A percentile compares a stretch with the other conserved stretches of the same genome.
These are phyloP conservation scores for Lepilemur ruficaudatus DNA, from an alignment of 2,797 vertebrate species.

Conservation along the genomic window DNA sequence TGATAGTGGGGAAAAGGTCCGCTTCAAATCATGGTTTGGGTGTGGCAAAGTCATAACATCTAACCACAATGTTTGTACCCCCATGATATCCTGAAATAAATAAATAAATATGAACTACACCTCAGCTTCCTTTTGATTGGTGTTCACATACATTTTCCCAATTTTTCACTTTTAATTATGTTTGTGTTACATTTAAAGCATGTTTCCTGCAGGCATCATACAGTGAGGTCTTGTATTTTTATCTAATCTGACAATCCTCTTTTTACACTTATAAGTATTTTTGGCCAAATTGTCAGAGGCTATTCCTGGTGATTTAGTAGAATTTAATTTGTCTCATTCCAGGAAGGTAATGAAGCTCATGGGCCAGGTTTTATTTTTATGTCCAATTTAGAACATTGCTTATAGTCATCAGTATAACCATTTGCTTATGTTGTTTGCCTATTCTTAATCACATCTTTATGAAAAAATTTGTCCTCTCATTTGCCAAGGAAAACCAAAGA, in stretches of 20 bases:
- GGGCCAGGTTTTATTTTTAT: background rate
- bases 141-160: background rate
- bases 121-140: background rate
- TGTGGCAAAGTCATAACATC: no score
- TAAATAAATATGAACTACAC: no score
- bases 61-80: no score
- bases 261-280: background rate
- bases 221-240: background rate
- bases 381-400: background rate
- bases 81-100: no score
- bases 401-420: background rate
- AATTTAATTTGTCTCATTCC: background rate
- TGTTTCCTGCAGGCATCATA: background rate
- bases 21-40: no score
- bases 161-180: background rate
- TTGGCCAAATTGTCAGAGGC: background rate
- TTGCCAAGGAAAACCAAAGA: background rate
- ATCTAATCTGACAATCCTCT: background rate
- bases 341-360: background rate
- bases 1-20: no score
- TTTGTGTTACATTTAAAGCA: background rate
- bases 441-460: background rate
- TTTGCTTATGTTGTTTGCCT: background rate
- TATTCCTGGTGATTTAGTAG: background rate
- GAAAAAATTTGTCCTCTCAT: background rate